Conservation (phyloP, 1,140 invertebrate genomes). For the Panagrolaimus sp. region DNA sequence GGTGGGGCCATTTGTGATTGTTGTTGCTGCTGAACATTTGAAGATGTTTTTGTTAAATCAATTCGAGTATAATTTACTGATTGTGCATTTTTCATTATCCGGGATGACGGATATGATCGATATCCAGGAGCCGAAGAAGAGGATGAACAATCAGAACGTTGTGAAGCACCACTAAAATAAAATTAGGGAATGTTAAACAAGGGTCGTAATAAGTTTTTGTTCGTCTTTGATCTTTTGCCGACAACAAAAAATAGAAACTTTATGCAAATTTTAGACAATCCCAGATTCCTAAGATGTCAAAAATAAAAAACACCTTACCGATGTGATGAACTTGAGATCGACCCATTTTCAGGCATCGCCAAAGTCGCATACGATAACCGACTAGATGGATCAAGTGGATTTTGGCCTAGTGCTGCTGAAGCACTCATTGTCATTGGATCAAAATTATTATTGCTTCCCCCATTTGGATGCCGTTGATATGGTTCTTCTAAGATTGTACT, state of each 20-base stretch:
- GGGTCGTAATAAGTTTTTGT: not conserved
- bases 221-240: not conserved
- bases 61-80: slow-evolving; percentile 16
- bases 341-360: slow-evolving; percentile 5
- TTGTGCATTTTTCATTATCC: not conserved
- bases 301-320: not conserved
- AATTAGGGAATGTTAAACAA: not conserved
- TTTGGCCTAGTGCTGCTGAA: not conserved
- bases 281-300: not conserved
- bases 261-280: not conserved
- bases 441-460: not conserved
- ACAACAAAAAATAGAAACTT: not conserved
- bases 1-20: not conserved
- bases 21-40: not conserved
- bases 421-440: slow-evolving; percentile 14
- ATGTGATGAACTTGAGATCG: not conserved
- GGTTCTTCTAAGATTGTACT: not conserved
- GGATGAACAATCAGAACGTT: slow-evolving; percentile 4
- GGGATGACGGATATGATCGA: not conserved
- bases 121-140: not conserved
- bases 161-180: not conserved
- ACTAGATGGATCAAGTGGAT: not conserved
- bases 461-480: not conserved
- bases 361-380: not conserved
- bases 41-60: not conserved